These are phyloP conservation scores for Drosophila nr. perissopoda DNA, from an alignment of 2,888 invertebrate genomes.

Conservation along the genomic window DNA sequence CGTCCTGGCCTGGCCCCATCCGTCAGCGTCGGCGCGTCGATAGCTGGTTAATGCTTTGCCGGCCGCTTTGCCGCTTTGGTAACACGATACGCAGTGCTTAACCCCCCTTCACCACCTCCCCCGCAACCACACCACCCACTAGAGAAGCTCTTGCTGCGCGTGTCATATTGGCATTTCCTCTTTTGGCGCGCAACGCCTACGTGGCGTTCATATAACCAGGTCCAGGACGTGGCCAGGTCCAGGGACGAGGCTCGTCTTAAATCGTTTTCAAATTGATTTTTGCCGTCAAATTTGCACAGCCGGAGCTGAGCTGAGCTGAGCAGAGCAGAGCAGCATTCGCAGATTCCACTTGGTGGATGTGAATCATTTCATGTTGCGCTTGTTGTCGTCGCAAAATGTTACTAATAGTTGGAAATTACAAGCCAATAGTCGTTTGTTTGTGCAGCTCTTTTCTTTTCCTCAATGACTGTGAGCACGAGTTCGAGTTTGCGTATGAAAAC, in stretches of 20 bases:
- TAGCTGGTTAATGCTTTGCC: slow-evolving; percentile 75
- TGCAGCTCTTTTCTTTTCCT: slow-evolving; percentile 13
- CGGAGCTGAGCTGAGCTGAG: slow-evolving; percentile 12
- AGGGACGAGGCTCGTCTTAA: slow-evolving; percentile 58
- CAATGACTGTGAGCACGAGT: slow-evolving; percentile 33
- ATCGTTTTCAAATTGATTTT: slow-evolving; percentile 81
- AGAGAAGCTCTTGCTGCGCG: slow-evolving; percentile 62
- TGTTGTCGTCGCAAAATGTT: slow-evolving; percentile 76
- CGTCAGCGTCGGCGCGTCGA: slow-evolving; percentile 76
- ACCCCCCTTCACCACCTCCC: neutral
- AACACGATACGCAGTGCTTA: slow-evolving; percentile 60
- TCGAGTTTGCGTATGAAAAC: neutral
- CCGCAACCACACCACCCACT: slow-evolving; percentile 8
- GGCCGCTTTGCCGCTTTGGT: slow-evolving; percentile 43
- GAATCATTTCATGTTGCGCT: slow-evolving; percentile 67
- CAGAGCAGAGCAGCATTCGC: neutral
- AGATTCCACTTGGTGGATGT: slow-evolving; percentile 38
- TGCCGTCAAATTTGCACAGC: slow-evolving; percentile 78
- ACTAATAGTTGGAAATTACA: slow-evolving; percentile 80
- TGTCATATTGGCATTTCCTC: slow-evolving; percentile 80
- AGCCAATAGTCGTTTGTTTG: slow-evolving; percentile 68
- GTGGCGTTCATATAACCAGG: slow-evolving; percentile 26
- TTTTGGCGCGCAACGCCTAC: slow-evolving; percentile 73
- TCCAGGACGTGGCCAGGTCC: slow-evolving; percentile 1
- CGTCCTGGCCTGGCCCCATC: slow-evolving; percentile 51